Evolutionary conservation across 2,797 vertebrate genomes (phyloP), one percentile per base, ranked within the genome.

Genomic region (Premnoplex brunnescens): DNA sequence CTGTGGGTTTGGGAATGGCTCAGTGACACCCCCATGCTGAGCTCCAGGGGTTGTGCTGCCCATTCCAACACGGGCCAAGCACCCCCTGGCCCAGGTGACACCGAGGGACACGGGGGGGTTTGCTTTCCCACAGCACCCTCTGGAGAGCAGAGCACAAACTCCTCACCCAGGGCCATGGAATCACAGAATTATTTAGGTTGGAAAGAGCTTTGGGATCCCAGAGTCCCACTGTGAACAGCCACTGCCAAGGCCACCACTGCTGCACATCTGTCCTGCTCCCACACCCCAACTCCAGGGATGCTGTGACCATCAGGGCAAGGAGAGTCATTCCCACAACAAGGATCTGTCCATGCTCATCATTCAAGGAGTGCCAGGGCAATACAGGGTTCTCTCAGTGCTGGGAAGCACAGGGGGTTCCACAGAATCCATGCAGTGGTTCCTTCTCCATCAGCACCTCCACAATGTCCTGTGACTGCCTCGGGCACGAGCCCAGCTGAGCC

Each of bases 401-500:
- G n/a, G 26, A 23, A 62, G 81, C 83, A 49, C 54, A 13, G 37
- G 12, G n/a, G 56, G 49, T 6, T 39, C 36, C 2, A 6, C 30
- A 39, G 51, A 34, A 32, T 54, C 56, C 37, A 6, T 1, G 7
- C 17, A 7, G 7, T 7, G 2, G n/a, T 2, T 74, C 73, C 68
- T 82, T 17, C 84, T 74, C 89, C 69, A 32, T 21, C 12, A 16
- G 49, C 32, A 14, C 5, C 78, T 52, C 15, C 13, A 15, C 26
- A 5, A 0, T 5, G 34, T 39, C 62, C 69, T 20, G 19, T 0
- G 27, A 55, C 55, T 19, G 1, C 36, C 52, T 20, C 0, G 1
- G 68, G 16, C 5, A 23, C 0, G 26, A 69, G 30, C 52, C 30
- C n/a, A 7, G 22, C 39, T 4, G 0, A 24, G 19, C 2, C 48